Evolutionary conservation across 2,113 vertebrate genomes (phyloP), one percentile per base, ranked within the genome.

Genomic region (Xiphias gladius): DNA sequence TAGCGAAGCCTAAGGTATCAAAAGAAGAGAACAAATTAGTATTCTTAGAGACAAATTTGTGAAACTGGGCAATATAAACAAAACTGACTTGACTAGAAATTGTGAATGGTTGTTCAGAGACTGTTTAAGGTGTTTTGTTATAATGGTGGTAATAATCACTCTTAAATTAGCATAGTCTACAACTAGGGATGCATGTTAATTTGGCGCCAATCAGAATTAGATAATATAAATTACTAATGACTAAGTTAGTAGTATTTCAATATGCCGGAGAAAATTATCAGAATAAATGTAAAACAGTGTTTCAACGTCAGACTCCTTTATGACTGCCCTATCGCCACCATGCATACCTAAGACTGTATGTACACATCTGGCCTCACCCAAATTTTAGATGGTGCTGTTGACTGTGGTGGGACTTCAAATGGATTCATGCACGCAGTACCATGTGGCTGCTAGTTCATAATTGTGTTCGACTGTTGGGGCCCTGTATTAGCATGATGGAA

Each of bases 281-380:
- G 30, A 66, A n/a, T 37, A 9, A 8, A 50, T 28, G 41, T 14
- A 48, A 68, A 52, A 9, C 46, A 35, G 46, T 24, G 14, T 12
- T 48, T 67, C 80, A 11, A 22, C n/a, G 26, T 22, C 37, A 24
- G 41, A 74, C n/a, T 84, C 26, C 11, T 7, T 73, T 37, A 54
- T 30, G 1, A 43, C 20, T 64, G 10, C 28, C 9, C 3, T 3
- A 0, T 39, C 2, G 14, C 55, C 8, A 24, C 20, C 2, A 46
- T 30, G 39, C 37, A 57, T 14, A n/a, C 46, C 55, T 7, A 8
- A 55, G 63, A 22, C 58, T 48, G 37, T 75, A 17, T 46, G 57
- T 63, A n/a, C 26, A 63, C 41, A 10, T 75, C 11, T 50, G 22
- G 17, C 39, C n/a, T 41, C 20, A 19, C 7, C 26, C 35, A 73